These are phyloP conservation scores for Archips crataeganus DNA, from an alignment of 2,888 invertebrate genomes.

Conservation along the genomic window DNA sequence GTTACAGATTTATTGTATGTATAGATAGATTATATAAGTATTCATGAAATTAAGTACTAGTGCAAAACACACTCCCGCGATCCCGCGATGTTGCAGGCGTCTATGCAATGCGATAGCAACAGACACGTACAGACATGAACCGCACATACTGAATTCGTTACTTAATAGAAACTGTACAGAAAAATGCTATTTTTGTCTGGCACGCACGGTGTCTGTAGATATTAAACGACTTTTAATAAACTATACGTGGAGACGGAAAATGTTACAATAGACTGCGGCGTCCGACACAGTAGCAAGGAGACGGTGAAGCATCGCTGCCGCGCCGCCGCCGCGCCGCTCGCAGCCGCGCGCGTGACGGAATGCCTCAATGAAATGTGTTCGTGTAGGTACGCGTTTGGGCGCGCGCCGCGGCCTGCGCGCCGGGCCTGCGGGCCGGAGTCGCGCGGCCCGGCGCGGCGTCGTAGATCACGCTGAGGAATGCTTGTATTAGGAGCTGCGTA, in stretches of 20 bases:
- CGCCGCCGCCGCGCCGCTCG: constrained; percentile 1
- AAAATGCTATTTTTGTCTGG: no score
- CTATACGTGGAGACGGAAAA: neutral
- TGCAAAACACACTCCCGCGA: no score
- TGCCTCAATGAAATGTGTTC: constrained; percentile 4
- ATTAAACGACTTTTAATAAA: neutral
- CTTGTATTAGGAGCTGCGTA: constrained; percentile 26
- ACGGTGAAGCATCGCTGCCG: neutral
- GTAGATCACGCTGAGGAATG: constrained; percentile 24
- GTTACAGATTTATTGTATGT: no score
- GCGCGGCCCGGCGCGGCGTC: neutral
- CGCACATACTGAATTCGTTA: no score
- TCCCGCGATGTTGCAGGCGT: no score
- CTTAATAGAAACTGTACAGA: no score
- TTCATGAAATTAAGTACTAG: no score
- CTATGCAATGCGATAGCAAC: no score
- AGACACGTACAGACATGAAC: no score
- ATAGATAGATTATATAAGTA: no score
- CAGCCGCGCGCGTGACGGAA: constrained; percentile 2
- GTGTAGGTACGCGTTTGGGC: neutral
- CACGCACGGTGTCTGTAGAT: no score
- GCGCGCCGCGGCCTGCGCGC: neutral
- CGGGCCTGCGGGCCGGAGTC: neutral
- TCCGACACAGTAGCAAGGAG: neutral
- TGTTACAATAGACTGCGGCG: neutral